Percentiles rank a stretch among this genome's conserved stretches.
Evolutionary conservation across 2,113 vertebrate species (phyloP).

Genomic region (Nerophis lumbriciformis): DNA sequence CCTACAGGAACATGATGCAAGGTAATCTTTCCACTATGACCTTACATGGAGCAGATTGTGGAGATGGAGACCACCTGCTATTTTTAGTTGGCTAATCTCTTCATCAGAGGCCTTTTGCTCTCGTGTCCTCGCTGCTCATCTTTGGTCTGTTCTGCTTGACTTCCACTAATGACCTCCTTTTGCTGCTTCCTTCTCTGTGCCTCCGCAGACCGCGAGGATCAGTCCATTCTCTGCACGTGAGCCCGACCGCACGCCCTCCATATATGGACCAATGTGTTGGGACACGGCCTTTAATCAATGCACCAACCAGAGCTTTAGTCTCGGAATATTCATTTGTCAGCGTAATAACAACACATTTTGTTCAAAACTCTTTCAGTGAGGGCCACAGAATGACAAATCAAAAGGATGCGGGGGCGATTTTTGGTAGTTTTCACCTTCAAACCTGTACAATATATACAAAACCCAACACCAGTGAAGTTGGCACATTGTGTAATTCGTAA

Average conservation of each 20-base stretch:
- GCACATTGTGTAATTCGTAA: too few relatives aligned
- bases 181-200: conserved; percentile 8
- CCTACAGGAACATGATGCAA: conserved; percentile 98
- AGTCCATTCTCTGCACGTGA: conserved; percentile 75
- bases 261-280: too few relatives aligned
- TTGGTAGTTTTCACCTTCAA: too few relatives aligned
- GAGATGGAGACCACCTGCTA: conserved; percentile 40
- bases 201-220: conserved; percentile 68
- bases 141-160: conserved; percentile 40
- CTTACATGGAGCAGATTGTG: conserved; percentile 60
- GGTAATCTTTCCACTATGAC: conserved; percentile 66
- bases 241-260: conserved; percentile 20
- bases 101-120: neutral
- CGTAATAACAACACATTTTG: too few relatives aligned
- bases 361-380: too few relatives aligned
- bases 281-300: too few relatives aligned
- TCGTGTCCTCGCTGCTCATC: conserved; percentile 21
- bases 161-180: conserved; percentile 25
- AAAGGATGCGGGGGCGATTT: too few relatives aligned
- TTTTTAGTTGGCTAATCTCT: conserved; percentile 57
- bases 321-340: too few relatives aligned
- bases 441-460: too few relatives aligned
- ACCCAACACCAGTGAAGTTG: too few relatives aligned
- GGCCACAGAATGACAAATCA: too few relatives aligned
- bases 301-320: too few relatives aligned